Evolutionary conservation across 2,888 invertebrate genomes (phyloP).

Genomic region (Flabesymbios commensalis): DNA sequence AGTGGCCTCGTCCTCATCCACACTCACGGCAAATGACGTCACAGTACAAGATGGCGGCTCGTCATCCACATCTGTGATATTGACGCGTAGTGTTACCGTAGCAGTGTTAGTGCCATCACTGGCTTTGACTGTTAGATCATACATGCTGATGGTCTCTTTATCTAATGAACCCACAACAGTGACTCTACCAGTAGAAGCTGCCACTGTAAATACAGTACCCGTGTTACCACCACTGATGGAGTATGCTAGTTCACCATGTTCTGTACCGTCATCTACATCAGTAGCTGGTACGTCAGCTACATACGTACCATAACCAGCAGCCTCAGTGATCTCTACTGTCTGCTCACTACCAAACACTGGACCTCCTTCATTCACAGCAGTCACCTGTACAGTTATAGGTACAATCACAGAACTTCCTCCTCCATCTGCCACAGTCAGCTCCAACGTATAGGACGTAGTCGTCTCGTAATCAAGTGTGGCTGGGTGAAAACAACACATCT

Average conservation of each 20-base stretch:
- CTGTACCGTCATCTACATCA: constrained; percentile 37
- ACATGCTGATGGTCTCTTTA: constrained; percentile 1
- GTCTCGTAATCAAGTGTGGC: constrained; percentile 10
- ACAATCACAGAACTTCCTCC: constrained; percentile 1
- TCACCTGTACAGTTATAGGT: constrained; percentile 7
- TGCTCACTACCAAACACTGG: constrained; percentile 11
- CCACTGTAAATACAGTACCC: constrained; percentile 35
- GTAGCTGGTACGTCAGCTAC: constrained; percentile 33
- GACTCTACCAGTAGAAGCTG: constrained; percentile 19
- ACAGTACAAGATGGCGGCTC: constrained; percentile 15
- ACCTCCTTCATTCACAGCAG: constrained; percentile 18
- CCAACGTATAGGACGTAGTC: not conserved
- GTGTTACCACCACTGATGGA: constrained; percentile 37
- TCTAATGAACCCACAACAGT: constrained; percentile 5
- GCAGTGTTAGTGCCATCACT: constrained; percentile 21
- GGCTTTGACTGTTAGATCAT: constrained; percentile 5
- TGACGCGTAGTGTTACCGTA: not conserved
- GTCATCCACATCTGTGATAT: constrained; percentile 8
- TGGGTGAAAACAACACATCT: not conserved
- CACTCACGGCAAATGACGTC: not conserved
- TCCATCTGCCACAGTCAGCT: constrained; percentile 7
- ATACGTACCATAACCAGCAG: not conserved
- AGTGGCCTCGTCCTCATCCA: not conserved
- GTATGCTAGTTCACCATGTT: constrained; percentile 38
- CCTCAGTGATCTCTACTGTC: constrained; percentile 7